These are phyloP conservation scores for Antrozous pallidus DNA, from an alignment of 2,797 vertebrate species.

Conservation along the genomic window DNA sequence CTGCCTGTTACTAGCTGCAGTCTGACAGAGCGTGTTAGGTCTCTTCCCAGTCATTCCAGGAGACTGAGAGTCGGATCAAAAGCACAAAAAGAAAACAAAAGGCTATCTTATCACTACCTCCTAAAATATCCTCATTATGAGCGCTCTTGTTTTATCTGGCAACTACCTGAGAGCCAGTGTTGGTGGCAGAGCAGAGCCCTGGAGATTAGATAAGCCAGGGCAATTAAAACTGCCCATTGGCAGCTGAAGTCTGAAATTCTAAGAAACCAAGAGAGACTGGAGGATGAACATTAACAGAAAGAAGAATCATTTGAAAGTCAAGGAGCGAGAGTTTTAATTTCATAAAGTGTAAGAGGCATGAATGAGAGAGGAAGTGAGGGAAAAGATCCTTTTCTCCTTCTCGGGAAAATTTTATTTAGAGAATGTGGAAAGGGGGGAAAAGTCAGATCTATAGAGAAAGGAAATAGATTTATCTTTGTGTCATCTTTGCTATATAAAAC, in stretches of 20 bases:
- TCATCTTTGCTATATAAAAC: conserved; percentile 14
- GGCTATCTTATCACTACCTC: conserved; percentile 53
- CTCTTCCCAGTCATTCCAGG: neutral
- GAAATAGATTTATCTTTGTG: neutral
- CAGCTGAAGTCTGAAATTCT: conserved; percentile 51
- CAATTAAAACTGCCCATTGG: conserved; percentile 48
- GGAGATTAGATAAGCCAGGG: conserved; percentile 78
- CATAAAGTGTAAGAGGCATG: neutral
- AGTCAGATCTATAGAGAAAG: neutral
- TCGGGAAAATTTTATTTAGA: neutral
- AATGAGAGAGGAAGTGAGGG: neutral
- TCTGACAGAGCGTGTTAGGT: neutral
- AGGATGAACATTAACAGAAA: neutral
- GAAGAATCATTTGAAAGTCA: neutral
- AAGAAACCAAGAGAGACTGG: neutral
- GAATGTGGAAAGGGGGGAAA: neutral
- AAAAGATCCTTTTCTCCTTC: neutral
- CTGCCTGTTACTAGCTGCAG: neutral
- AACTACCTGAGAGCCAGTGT: conserved; percentile 65
- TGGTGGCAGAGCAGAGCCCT: conserved; percentile 44
- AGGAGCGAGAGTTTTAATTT: neutral
- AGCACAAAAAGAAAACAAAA: conserved; percentile 54
- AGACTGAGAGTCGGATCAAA: neutral
- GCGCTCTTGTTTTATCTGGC: conserved; percentile 41
- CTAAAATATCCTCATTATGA: conserved; percentile 64